Percentiles rank a stretch among this genome's conserved stretches.
Evolutionary conservation across 2,113 vertebrate genomes (phyloP).

Genomic region (Cyphomyrus plagiostoma): DNA sequence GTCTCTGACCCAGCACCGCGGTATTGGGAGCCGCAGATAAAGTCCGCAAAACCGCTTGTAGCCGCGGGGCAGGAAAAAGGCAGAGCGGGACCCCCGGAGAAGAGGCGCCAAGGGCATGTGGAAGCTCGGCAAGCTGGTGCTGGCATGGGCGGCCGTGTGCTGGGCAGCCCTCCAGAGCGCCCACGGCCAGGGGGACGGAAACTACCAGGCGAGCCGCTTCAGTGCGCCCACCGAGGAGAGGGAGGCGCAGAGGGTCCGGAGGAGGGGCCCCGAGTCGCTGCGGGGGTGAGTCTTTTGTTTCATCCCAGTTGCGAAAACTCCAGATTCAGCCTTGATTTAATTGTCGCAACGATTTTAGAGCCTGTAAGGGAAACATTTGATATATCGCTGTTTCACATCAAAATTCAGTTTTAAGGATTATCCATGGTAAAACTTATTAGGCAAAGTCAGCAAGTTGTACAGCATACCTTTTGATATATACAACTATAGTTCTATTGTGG

Average conservation of each 20-base stretch:
- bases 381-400: not conserved
- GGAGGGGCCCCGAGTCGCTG: conserved; percentile 74
- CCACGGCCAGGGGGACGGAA: conserved; percentile 57
- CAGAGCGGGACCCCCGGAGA: conserved; percentile 14
- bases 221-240: conserved; percentile 59
- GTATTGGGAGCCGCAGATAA: conserved; percentile 48
- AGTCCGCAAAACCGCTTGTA: conserved; percentile 21
- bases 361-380: not conserved
- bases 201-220: conserved; percentile 65
- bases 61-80: conserved; percentile 38
- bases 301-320: not conserved
- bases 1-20: conserved; percentile 17
- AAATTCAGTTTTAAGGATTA: not conserved
- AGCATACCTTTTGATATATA: not conserved
- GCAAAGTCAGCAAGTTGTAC: not conserved
- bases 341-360: not conserved
- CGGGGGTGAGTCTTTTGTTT: conserved; percentile 67
- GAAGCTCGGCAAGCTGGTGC: conserved; percentile 68
- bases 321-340: not conserved
- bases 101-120: conserved; percentile 56
- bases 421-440: not conserved
- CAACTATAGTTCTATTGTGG: not conserved
- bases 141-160: conserved; percentile 67
- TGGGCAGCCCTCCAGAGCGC: conserved; percentile 43
- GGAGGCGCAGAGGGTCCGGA: conserved; percentile 64